Percentiles rank a stretch among this genome's conserved stretches.
Conservation (phyloP, 1,140 invertebrate species). For the Calephelis nemesis region DNA sequence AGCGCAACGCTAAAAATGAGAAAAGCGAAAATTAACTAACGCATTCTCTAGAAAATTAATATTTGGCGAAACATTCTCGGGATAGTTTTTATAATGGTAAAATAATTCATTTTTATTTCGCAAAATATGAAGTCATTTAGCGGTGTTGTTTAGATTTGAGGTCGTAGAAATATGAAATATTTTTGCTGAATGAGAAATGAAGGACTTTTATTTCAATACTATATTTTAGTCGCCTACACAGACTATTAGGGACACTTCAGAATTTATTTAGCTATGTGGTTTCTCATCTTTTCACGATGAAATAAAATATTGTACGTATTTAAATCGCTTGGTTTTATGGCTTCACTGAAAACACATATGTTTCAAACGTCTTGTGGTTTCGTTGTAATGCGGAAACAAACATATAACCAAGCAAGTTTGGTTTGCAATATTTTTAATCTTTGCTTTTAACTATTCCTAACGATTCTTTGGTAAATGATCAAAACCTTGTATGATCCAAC, state of each 20-base stretch:
- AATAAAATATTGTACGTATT: too few relatives aligned
- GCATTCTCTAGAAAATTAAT: conserved; percentile 47
- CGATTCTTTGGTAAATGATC: too few relatives aligned
- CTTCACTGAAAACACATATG: too few relatives aligned
- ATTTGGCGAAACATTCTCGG: conserved; percentile 36
- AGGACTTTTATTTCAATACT: conserved; percentile 15
- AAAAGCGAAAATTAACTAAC: conserved; percentile 59
- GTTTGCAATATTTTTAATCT: too few relatives aligned
- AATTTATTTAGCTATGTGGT: too few relatives aligned
- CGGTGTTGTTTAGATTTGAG: conserved; percentile 13
- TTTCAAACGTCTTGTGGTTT: too few relatives aligned
- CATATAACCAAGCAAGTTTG: too few relatives aligned
- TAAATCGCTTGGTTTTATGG: too few relatives aligned
- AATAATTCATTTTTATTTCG: conserved; percentile 36
- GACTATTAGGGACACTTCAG: background rate
- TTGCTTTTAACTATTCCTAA: too few relatives aligned
- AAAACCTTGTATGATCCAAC: too few relatives aligned
- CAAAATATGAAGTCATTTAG: conserved; percentile 21
- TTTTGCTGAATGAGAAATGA: conserved; percentile 16
- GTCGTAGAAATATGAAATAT: conserved; percentile 16
- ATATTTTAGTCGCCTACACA: background rate
- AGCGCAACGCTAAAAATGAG: conserved; percentile 50
- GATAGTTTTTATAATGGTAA: conserved; percentile 33
- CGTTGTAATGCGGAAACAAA: too few relatives aligned
- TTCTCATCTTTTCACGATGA: too few relatives aligned